A percentile compares a stretch with the other conserved stretches of the same genome.
Conservation (phyloP, 2,113 vertebrate species). For the Suricata suricatta region DNA sequence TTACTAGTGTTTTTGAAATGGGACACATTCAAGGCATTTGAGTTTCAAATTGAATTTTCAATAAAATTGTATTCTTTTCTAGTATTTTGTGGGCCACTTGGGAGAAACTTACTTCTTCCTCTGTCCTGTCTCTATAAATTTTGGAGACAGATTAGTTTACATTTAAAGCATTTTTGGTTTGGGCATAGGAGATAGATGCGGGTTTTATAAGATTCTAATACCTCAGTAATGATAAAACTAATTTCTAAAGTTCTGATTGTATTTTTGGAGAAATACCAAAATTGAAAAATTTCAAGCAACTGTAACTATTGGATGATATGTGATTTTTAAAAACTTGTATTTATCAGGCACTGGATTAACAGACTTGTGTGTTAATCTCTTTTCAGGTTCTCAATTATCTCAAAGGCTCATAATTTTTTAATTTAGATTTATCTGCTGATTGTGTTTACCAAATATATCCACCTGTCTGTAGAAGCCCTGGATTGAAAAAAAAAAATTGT, state of each 20-base stretch:
- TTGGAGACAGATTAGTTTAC: not conserved
- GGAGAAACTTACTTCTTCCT: not conserved
- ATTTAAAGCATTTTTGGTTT: conserved; percentile 9
- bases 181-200: not conserved
- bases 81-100: not conserved
- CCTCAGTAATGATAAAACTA: not conserved
- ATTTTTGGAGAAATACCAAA: conserved; percentile 36
- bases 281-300: not conserved
- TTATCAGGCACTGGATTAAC: conserved; percentile 1
- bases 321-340: not conserved
- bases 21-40: not conserved
- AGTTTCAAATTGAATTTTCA: conserved; percentile 25
- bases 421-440: conserved; percentile 14
- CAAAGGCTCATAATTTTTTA: not conserved
- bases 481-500: not conserved
- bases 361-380: not conserved
- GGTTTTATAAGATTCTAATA: not conserved
- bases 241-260: conserved; percentile 27
- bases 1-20: conserved; percentile 47
- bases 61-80: not conserved
- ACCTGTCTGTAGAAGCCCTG: not conserved
- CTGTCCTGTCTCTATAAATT: not conserved
- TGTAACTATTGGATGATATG: not conserved
- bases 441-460: conserved; percentile 13
- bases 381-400: not conserved